Conservation (phyloP, 1,140 invertebrate species). For the Tyrophagus putrescentiae region DNA sequence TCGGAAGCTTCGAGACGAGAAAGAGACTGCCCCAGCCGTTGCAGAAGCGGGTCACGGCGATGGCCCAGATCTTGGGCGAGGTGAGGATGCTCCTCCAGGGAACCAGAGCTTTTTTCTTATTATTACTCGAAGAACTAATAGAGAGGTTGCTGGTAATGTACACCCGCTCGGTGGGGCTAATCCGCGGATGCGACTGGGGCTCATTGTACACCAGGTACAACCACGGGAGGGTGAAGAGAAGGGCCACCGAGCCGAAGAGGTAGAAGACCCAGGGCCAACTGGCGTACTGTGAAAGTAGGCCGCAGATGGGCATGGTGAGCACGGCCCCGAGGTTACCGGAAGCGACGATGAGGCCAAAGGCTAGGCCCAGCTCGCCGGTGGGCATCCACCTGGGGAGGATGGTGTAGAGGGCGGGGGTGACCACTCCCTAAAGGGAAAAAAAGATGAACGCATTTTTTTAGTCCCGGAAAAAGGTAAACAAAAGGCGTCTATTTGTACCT, state of each 20-base stretch:
- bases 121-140: too few species aligned
- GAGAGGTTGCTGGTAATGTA: constrained; percentile 22
- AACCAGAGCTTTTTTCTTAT: constrained; percentile 26
- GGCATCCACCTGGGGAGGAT: constrained; percentile 31
- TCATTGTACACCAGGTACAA: constrained; percentile 36
- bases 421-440: constrained; percentile 29
- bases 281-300: constrained; percentile 31
- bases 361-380: constrained; percentile 27
- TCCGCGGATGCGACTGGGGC: constrained; percentile 37
- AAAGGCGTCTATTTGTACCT: constrained; percentile 28
- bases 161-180: constrained; percentile 26
- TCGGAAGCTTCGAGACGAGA: constrained; percentile 68
- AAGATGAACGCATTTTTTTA: background rate
- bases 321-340: constrained; percentile 37
- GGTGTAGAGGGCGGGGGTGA: constrained; percentile 32
- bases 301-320: constrained; percentile 36
- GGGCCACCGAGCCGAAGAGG: constrained; percentile 31
- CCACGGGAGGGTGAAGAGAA: constrained; percentile 34
- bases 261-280: constrained; percentile 42
- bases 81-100: constrained; percentile 65
- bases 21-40: constrained; percentile 91
- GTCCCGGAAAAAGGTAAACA: background rate
- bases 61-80: constrained; percentile 76
- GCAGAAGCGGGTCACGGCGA: constrained; percentile 70
- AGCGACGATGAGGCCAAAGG: constrained; percentile 16